Conservation (phyloP, 2,888 invertebrate genomes). For the Alsophila aescularia region DNA sequence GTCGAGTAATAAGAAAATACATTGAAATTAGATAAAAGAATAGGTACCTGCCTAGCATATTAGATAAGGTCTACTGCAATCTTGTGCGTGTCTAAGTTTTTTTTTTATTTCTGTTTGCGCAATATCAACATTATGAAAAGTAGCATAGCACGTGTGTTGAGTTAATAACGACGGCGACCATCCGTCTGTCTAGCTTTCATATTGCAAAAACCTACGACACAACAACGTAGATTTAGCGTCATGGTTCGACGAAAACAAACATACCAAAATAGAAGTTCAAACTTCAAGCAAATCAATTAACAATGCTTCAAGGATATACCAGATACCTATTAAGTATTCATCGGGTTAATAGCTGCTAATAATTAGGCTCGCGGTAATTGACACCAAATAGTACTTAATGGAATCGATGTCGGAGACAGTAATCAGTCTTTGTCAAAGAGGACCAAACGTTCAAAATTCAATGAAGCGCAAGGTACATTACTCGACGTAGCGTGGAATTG, state of each 20-base stretch:
- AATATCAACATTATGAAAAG: slow-evolving; percentile 2
- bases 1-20: too few relatives aligned
- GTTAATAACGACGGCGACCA: neutral
- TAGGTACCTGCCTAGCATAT: too few relatives aligned
- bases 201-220: neutral
- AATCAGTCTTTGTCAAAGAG: neutral
- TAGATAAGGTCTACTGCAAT: neutral
- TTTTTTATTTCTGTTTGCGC: too few relatives aligned
- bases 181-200: neutral
- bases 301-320: slow-evolving; percentile 7
- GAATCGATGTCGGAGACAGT: slow-evolving; percentile 4
- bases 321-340: slow-evolving; percentile 3
- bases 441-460: slow-evolving; percentile 6
- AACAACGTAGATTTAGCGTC: neutral
- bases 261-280: neutral
- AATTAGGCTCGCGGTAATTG: slow-evolving; percentile 19
- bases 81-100: neutral
- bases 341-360: slow-evolving; percentile 11
- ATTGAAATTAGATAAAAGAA: too few relatives aligned
- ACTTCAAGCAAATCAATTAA: slow-evolving; percentile 4
- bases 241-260: neutral
- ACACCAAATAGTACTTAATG: slow-evolving; percentile 18
- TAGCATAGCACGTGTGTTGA: neutral
- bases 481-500: neutral
- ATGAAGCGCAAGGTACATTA: neutral